Conservation (phyloP, 2,888 invertebrate species). For the Mythimna albipuncta region DNA sequence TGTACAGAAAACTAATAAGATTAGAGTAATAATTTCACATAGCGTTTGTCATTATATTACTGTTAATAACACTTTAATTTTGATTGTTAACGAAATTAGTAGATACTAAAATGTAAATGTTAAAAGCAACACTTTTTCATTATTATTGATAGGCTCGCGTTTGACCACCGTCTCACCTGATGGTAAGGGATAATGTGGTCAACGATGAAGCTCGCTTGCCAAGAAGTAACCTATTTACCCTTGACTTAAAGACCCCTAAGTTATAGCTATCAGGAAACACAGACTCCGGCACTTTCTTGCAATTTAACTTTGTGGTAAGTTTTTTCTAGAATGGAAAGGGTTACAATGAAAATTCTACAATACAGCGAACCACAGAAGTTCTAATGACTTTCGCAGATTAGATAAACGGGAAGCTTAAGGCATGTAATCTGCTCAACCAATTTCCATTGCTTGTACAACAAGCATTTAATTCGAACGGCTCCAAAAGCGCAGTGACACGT, state of each 20-base stretch:
- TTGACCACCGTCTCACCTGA: no score
- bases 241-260: no score
- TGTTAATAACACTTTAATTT: not conserved
- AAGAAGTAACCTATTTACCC: no score
- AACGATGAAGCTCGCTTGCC: no score
- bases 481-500: constrained; percentile 15
- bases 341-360: not conserved
- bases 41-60: not conserved
- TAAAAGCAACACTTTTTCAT: no score
- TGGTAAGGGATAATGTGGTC: no score
- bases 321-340: not conserved
- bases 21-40: not conserved
- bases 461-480: not conserved
- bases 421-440: not conserved
- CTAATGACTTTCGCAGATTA: not conserved
- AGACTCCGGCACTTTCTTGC: no score
- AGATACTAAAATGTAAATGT: no score
- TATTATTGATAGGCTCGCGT: no score
- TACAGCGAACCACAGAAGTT: not conserved
- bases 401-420: not conserved
- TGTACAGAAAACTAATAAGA: not conserved
- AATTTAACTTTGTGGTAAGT: no score
- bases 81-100: not conserved
- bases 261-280: no score
- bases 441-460: not conserved